Percentiles rank a stretch among this genome's conserved stretches.
Conservation (phyloP, 2,888 invertebrate species). For the Nephrotoma appendiculata region DNA sequence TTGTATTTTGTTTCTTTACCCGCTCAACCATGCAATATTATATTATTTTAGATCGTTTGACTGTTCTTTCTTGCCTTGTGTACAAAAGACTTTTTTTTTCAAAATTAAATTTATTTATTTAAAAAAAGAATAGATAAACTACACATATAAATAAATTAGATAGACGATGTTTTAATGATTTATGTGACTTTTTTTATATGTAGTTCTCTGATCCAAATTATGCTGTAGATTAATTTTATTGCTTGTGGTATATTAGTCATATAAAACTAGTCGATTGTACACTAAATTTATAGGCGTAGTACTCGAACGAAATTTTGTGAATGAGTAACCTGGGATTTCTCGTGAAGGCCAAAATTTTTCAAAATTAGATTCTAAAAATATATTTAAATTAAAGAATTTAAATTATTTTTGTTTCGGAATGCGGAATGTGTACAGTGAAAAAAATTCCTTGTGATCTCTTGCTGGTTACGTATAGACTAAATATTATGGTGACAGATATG, state of each 20-base stretch:
- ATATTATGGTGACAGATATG: not conserved
- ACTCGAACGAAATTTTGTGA: not conserved
- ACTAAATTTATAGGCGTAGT: not conserved
- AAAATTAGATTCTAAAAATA: not conserved
- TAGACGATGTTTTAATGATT: not conserved
- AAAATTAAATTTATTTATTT: not conserved
- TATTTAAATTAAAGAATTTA: not conserved
- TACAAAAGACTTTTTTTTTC: not conserved
- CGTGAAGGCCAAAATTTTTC: not conserved
- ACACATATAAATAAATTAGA: not conserved
- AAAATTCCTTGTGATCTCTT: not conserved
- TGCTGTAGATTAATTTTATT: not conserved
- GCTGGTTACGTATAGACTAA: not conserved
- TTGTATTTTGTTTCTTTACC: not conserved
- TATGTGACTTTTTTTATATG: not conserved
- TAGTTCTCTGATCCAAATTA: not conserved
- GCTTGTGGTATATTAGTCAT: not conserved
- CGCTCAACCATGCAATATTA: not conserved
- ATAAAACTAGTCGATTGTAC: not conserved
- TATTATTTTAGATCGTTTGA: not conserved
- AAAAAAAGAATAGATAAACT: not conserved
- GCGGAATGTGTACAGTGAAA: not conserved
- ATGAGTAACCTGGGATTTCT: not conserved
- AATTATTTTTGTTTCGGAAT: not conserved
- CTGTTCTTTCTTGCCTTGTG: not conserved